Evolutionary conservation across 2,113 vertebrate genomes (phyloP).

Genomic region (Cariama cristata): DNA sequence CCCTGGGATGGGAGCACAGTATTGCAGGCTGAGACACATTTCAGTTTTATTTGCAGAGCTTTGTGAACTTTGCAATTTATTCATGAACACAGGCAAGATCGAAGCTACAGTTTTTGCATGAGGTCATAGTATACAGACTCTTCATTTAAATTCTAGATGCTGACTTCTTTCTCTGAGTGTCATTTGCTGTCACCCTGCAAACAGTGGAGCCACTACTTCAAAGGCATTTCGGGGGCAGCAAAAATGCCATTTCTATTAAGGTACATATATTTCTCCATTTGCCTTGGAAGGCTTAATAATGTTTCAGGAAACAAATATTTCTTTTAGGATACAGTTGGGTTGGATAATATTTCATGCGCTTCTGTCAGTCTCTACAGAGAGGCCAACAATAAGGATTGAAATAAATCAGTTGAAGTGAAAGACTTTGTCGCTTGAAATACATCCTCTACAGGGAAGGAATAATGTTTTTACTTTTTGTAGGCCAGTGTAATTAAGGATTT

Average conservation of each 20-base stretch:
- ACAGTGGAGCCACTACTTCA: neutral
- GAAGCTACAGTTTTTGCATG: neutral
- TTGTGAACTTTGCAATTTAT: neutral
- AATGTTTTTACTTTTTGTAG: neutral
- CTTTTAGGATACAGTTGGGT: neutral
- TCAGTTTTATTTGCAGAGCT: neutral
- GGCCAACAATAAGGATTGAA: neutral
- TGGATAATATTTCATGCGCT: neutral
- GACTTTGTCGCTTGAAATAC: neutral
- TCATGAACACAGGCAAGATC: neutral
- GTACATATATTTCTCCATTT: neutral
- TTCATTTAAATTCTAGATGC: constrained; percentile 1
- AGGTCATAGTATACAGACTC: neutral
- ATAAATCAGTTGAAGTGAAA: neutral
- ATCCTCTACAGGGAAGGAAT: neutral
- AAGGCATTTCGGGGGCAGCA: neutral
- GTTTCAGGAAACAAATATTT: neutral
- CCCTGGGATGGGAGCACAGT: neutral
- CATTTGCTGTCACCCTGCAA: neutral
- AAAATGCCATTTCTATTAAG: neutral
- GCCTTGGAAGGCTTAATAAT: neutral
- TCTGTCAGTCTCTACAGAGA: neutral
- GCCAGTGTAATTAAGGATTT: neutral
- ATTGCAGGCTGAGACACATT: neutral
- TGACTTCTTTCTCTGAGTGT: neutral